Evolutionary conservation across 2,888 invertebrate species (phyloP), one percentile per base, ranked within the genome.

Genomic region (Bruchidius siliquastri): DNA sequence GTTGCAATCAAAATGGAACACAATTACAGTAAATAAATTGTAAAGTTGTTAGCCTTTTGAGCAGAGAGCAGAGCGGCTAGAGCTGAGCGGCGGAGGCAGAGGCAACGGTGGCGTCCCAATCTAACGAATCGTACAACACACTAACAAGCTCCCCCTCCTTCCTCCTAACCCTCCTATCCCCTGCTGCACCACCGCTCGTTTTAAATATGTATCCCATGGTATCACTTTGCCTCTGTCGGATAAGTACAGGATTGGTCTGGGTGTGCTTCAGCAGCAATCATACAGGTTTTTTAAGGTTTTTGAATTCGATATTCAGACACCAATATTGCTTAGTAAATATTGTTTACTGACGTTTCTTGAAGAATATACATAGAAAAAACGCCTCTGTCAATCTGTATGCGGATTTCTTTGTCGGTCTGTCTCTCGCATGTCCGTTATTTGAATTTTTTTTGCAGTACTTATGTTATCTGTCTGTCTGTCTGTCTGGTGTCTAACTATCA

Each of bases 11-110:
- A 77, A 81, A 80, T 78, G 79, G 77, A 78, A 78, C 80, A 80
- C 81, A 82, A 81, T 82, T 82, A 81, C 80, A 78, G 81, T 80
- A 81, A 82, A 81, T 82, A 82, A 81, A 82, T 82, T 82, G 79
- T 79, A 77, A 76, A 81, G 81, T 81, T 81, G 82, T 81, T 81
- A 81, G 82, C 80, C 79, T 49, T 49, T 49, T 49, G 49, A 49
- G 49, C 49, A 49, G 49, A 13, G 10, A 49, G 49, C 18, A 49
- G 49, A 49, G 13, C 18, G 49, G 49, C 10, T 49, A 49, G 49
- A 49, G 49, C 18, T 49, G 49, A 49, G 77, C 76, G 76, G 79
- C 80, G 80, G n/a, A n/a, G n/a, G n/a, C n/a, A n/a, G n/a, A n/a
- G n/a, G n/a, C n/a, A n/a, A n/a, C 80, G 79, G 80, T 79, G 80